Evolutionary conservation across 2,113 vertebrate species (phyloP), one percentile per base, ranked within the genome.

Genomic region (Myiopsitta monachus): DNA sequence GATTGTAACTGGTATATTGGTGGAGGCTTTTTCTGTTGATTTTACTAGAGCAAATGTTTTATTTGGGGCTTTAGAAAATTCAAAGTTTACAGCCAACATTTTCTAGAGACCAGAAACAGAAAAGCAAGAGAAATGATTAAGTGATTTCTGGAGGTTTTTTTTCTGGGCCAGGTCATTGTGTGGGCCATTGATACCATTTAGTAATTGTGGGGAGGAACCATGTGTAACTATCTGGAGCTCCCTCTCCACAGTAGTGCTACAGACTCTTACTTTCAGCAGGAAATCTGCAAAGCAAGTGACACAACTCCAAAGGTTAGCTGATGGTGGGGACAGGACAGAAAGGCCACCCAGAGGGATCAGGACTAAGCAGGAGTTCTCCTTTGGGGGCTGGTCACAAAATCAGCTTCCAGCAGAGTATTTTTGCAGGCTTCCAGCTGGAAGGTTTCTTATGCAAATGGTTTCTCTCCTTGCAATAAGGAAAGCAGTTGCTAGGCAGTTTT

Each of bases 401-500:
- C 59, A 68, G 70, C 90, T 97, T 84, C 87, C 91, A 89, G 72
- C 61, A 93, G 22, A 76, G 84, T 69, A 59, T 36, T 75, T 92
- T 96, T 94, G 33, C 55, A 95, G 88, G 88, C 95, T 97, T 95
- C 72, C 93, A 97, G 83, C 85, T 93, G 90, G 85, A 88, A 81
- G 67, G 67, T 93, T 97, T 95, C 94, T 94, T 97, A 98, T 98
- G 97, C 95, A 98, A 98, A 98, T 98, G 9, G 31, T 23, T 66
- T 97, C 83, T 92, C 80, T 94, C 85, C 82, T 97, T 95, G 90
- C 92, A 96, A 69, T 96, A 97, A 93, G 95, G 96, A 97, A 94
- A 89, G 94, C 79, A 84, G 97, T 98, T 98, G 97, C 97, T 98
- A 98, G 90, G 98, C 97, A 97, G 95, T 97, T 92, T 92, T 97